Evolutionary conservation across 2,888 invertebrate species (phyloP).

Genomic region (Zygaena filipendulae): DNA sequence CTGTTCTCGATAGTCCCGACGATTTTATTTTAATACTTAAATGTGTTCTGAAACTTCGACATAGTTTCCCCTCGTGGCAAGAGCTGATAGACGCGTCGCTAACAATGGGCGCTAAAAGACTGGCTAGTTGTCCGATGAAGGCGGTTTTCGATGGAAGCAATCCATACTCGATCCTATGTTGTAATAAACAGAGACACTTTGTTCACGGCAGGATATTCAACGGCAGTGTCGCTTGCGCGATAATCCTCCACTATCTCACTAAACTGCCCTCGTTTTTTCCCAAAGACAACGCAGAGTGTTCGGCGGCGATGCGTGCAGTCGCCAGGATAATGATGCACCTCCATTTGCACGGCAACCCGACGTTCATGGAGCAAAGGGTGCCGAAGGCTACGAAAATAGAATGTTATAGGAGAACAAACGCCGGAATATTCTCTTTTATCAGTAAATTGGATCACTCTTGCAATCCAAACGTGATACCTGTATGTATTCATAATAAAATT

Average conservation of each 20-base stretch:
- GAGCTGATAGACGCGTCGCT: constrained; percentile 17
- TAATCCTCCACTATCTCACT: constrained; percentile 16
- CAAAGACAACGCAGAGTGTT: constrained; percentile 6
- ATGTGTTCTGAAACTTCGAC: constrained; percentile 19
- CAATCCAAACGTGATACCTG: constrained; percentile 17
- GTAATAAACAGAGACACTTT: constrained; percentile 16
- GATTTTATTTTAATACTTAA: constrained; percentile 13
- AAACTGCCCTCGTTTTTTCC: constrained; percentile 18
- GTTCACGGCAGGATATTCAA: constrained; percentile 19
- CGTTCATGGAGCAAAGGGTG: constrained; percentile 4
- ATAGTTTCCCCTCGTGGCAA: constrained; percentile 16
- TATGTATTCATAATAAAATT: constrained; percentile 18
- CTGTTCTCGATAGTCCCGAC: constrained; percentile 3
- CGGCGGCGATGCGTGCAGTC: constrained; percentile 16
- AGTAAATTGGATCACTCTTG: constrained; percentile 23
- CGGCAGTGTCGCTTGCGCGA: constrained; percentile 16
- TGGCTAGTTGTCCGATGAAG: constrained; percentile 12
- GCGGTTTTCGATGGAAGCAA: constrained; percentile 17
- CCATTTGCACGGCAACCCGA: constrained; percentile 9
- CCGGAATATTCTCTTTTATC: constrained; percentile 19
- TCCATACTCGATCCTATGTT: constrained; percentile 17
- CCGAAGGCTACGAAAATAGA: not conserved
- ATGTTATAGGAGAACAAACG: constrained; percentile 7
- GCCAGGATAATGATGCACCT: constrained; percentile 19
- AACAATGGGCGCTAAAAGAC: constrained; percentile 13